Evolutionary conservation across 2,113 vertebrate species (phyloP).

Genomic region (Aythya baeri): DNA sequence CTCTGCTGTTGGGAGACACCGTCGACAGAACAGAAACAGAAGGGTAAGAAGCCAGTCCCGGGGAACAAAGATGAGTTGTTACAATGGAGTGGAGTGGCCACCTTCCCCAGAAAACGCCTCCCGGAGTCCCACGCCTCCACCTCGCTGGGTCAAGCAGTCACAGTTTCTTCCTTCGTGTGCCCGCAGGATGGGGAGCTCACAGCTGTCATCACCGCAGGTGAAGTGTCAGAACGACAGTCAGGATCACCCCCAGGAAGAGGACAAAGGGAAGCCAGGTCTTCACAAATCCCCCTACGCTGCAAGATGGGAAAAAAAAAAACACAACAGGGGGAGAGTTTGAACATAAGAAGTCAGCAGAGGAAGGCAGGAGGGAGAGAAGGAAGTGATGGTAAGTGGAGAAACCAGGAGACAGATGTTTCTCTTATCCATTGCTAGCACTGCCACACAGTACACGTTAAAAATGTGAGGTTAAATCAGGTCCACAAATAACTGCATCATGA

Average conservation of each 20-base stretch:
- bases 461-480: neutral
- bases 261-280: conserved; percentile 97
- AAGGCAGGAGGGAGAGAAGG: neutral
- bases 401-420: neutral
- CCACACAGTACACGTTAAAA: neutral
- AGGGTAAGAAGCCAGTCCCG: conserved; percentile 31
- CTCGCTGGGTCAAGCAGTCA: neutral
- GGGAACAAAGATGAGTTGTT: conserved; percentile 14
- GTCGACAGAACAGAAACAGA: neutral
- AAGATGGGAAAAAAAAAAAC: neutral
- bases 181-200: neutral
- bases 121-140: neutral
- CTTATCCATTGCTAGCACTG: neutral
- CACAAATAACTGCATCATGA: neutral
- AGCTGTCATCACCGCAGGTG: conserved; percentile 83
- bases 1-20: neutral
- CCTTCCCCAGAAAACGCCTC: neutral
- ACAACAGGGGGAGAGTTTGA: neutral
- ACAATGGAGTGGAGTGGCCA: conserved; percentile 19
- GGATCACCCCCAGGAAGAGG: conserved; percentile 86
- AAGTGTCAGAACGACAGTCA: conserved; percentile 85
- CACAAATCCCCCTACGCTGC: conserved; percentile 89
- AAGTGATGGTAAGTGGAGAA: neutral
- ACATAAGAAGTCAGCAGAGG: neutral
- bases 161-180: conserved; percentile 12